Conservation (phyloP, 2,797 vertebrate genomes). For the Ctenosaura bakeri region DNA sequence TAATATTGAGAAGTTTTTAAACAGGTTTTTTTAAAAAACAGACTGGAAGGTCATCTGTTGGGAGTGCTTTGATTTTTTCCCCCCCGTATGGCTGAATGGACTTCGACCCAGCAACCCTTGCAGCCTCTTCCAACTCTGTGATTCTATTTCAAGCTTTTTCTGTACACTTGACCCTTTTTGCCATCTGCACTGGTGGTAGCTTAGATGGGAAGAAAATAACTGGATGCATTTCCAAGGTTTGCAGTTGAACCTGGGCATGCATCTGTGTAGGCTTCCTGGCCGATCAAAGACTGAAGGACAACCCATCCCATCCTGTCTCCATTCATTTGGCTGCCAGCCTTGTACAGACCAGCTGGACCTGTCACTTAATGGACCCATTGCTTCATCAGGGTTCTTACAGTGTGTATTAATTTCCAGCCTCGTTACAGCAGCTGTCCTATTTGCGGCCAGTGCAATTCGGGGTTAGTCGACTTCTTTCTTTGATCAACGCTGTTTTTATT, state of each 20-base stretch:
- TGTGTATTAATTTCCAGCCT: slow-evolving; percentile 36
- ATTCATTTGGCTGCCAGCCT: slow-evolving; percentile 1
- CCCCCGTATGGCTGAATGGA: too few species aligned
- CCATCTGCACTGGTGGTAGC: too few species aligned
- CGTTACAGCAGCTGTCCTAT: too few species aligned
- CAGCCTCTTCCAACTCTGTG: too few species aligned
- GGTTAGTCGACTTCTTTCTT: slow-evolving; percentile 20
- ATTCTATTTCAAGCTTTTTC: too few species aligned
- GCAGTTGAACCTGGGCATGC: background rate
- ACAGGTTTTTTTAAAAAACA: too few species aligned
- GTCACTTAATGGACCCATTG: slow-evolving; percentile 33
- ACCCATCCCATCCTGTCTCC: slow-evolving; percentile 16
- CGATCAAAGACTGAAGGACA: background rate
- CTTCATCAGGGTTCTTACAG: slow-evolving; percentile 30
- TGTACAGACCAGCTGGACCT: slow-evolving; percentile 19
- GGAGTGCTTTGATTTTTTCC: too few species aligned
- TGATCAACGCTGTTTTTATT: background rate
- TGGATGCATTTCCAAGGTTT: background rate
- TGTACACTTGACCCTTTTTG: background rate
- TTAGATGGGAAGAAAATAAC: too few species aligned
- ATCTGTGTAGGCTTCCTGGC: background rate
- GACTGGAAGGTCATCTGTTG: too few species aligned
- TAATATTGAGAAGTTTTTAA: too few species aligned
- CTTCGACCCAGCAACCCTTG: too few species aligned
- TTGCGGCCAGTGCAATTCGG: background rate